Evolutionary conservation across 1,140 invertebrate species (phyloP).

Genomic region (Drosophila dunni): DNA sequence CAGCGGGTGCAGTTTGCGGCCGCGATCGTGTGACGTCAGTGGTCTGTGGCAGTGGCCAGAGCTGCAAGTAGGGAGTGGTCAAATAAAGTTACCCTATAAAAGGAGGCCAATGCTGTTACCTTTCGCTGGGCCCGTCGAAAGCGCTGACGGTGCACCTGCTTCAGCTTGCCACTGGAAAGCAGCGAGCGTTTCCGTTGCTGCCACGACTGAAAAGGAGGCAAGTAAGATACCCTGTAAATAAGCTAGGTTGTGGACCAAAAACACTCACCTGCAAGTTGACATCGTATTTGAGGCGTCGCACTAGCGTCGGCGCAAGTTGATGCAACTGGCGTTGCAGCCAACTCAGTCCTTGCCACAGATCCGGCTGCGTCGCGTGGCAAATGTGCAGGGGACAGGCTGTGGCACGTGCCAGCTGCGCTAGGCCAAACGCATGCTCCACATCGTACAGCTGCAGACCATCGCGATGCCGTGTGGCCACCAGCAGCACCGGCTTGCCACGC

Average conservation of each 20-base stretch:
- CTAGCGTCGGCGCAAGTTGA: constrained; percentile 35
- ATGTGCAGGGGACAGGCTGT: constrained; percentile 57
- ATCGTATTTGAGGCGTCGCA: constrained; percentile 63
- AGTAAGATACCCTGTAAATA: background rate
- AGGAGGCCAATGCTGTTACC: constrained; percentile 21
- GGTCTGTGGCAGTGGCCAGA: constrained; percentile 46
- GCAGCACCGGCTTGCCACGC: constrained; percentile 65
- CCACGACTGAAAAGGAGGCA: constrained; percentile 45
- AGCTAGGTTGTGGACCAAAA: background rate
- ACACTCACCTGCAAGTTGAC: constrained; percentile 64
- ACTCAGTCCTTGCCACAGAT: constrained; percentile 42
- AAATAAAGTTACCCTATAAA: background rate
- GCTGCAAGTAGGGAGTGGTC: constrained; percentile 6
- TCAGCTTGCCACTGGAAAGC: constrained; percentile 51
- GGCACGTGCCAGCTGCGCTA: constrained; percentile 55
- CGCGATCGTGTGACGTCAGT: constrained; percentile 12
- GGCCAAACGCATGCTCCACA: constrained; percentile 65
- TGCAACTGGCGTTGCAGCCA: constrained; percentile 65
- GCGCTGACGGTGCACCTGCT: constrained; percentile 62
- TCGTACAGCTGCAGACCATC: constrained; percentile 76
- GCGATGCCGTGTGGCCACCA: constrained; percentile 60
- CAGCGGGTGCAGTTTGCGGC: constrained; percentile 61
- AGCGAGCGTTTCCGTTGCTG: constrained; percentile 53
- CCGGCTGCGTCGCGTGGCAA: constrained; percentile 44
- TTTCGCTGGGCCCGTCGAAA: constrained; percentile 54